Conservation (phyloP, 2,113 vertebrate species). For the Hemibagrus wyckioides region DNA sequence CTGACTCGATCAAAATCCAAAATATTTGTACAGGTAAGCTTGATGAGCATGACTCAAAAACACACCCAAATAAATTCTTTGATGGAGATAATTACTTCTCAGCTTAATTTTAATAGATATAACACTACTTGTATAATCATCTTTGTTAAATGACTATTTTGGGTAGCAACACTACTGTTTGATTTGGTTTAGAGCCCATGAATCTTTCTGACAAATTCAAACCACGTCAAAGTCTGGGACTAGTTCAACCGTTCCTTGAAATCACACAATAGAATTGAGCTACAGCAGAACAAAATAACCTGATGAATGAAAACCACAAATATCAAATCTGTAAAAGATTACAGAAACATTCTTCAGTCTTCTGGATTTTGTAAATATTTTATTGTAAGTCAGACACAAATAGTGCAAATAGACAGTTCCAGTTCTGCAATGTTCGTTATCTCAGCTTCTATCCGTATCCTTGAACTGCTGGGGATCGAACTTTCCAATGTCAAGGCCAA, state of each 20-base stretch:
- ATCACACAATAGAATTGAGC: background rate
- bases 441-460: background rate
- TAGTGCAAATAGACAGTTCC: background rate
- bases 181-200: background rate
- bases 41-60: background rate
- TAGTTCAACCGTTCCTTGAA: background rate
- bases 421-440: constrained; percentile 1
- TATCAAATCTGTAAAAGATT: background rate
- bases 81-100: background rate
- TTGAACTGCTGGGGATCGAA: background rate
- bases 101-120: background rate
- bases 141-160: constrained; percentile 4
- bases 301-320: background rate
- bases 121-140: background rate
- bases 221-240: background rate
- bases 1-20: constrained; percentile 5
- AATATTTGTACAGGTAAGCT: constrained; percentile 23
- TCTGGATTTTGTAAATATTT: background rate
- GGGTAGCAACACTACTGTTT: background rate
- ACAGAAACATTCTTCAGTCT: background rate
- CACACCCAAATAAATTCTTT: background rate
- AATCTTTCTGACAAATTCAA: background rate
- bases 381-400: background rate
- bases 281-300: background rate
- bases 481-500: background rate